Percentiles rank a stretch among this genome's conserved stretches.
phyloP scores from a whole-genome alignment of 2,797 vertebrate species.

The Crossoptilon crossoptilon region DNA sequence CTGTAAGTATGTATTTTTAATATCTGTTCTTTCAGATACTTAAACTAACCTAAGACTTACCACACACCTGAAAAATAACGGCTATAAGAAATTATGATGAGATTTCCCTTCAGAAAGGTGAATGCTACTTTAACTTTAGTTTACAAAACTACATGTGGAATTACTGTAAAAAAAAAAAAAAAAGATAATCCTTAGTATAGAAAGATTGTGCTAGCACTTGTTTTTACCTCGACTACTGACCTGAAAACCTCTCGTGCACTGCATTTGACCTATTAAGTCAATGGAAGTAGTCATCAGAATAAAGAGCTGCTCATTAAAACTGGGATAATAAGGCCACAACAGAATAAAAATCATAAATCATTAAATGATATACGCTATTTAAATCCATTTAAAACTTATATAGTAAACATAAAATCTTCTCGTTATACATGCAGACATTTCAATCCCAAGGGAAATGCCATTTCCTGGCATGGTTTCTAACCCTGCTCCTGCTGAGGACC shows the following conservation, averaged over 20 bases:
- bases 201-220: constrained; percentile 3
- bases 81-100: background rate
- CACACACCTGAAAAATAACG: constrained; percentile 37
- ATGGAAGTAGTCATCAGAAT: background rate
- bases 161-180: background rate
- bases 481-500: background rate
- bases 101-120: constrained; percentile 41
- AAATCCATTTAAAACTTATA: background rate
- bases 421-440: background rate
- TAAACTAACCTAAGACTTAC: constrained; percentile 41
- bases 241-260: background rate
- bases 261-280: background rate
- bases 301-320: background rate
- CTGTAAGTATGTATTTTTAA: background rate
- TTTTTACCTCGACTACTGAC: background rate
- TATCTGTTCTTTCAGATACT: background rate
- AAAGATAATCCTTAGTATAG: background rate
- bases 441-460: background rate
- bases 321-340: background rate
- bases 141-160: constrained; percentile 52
- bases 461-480: constrained; percentile 1
- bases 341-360: background rate
- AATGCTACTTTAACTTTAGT: constrained; percentile 3
- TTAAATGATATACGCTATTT: background rate
- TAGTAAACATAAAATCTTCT: too few species aligned